Evolutionary conservation across 2,888 invertebrate species (phyloP).

Genomic region (Caenorhabditis sp.): DNA sequence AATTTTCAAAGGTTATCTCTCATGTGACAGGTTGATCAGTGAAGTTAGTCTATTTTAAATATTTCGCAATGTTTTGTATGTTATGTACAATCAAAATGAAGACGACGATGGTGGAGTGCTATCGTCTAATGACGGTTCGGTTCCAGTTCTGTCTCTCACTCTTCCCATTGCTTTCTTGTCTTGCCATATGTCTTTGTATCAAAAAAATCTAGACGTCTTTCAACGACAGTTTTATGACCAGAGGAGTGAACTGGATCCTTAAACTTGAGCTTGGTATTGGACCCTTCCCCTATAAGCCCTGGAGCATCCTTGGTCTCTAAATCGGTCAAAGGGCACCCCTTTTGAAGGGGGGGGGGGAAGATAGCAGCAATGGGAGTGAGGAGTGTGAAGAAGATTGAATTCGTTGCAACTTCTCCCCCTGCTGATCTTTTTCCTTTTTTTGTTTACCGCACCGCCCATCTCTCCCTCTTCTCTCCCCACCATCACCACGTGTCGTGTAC

Average conservation of each 20-base stretch:
- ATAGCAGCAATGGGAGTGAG: background rate
- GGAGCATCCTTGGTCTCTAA: no score
- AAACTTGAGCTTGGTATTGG: no score
- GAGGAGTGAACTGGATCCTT: no score
- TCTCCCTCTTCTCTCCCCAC: conserved; percentile 9
- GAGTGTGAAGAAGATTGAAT: conserved; percentile 15
- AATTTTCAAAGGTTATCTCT: no score
- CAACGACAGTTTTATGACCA: no score
- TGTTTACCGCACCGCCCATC: conserved; percentile 59
- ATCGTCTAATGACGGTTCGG: background rate
- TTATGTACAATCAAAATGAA: no score
- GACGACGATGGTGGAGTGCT: no score
- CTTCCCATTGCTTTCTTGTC: background rate
- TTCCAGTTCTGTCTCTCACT: background rate
- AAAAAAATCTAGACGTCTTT: no score
- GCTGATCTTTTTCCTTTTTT: conserved; percentile 13
- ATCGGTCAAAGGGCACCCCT: no score
- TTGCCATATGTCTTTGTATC: background rate
- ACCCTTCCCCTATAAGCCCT: no score
- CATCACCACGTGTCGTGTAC: conserved; percentile 49
- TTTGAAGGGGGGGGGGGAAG: background rate
- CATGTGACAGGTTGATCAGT: no score
- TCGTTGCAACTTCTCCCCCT: conserved; percentile 4
- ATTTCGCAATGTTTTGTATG: background rate
- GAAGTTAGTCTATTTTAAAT: no score